Conservation (phyloP, 1,140 invertebrate species). For the Drosophila ambigua region DNA sequence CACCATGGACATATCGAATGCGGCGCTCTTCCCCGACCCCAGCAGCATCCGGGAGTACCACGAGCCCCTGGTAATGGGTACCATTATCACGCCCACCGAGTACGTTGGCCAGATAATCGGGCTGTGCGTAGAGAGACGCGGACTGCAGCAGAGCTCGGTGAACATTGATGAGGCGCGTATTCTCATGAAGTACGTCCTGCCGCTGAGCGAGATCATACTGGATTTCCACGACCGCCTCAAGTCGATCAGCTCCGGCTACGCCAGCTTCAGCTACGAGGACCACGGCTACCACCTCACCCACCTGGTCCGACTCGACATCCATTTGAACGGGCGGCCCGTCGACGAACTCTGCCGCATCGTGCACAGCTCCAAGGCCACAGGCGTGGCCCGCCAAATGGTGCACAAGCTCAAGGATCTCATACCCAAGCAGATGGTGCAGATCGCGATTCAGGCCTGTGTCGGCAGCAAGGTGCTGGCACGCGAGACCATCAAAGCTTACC, state of each 20-base stretch:
- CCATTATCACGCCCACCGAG: conserved; percentile 93
- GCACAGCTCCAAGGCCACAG: conserved; percentile 88
- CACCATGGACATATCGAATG: conserved; percentile 93
- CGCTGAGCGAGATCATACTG: conserved; percentile 96
- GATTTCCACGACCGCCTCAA: conserved; percentile 98
- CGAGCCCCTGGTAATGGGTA: conserved; percentile 95
- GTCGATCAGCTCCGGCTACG: conserved; percentile 95
- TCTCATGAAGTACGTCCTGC: conserved; percentile 92
- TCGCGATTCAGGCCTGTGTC: conserved; percentile 94
- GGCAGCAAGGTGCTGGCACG: conserved; percentile 93
- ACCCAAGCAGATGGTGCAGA: conserved; percentile 93
- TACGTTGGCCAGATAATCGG: conserved; percentile 89
- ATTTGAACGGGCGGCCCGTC: conserved; percentile 91
- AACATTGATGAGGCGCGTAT: conserved; percentile 93
- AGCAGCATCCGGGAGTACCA: conserved; percentile 89
- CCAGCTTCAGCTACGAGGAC: conserved; percentile 99
- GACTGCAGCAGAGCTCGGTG: conserved; percentile 88
- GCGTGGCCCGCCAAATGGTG: conserved; percentile 89
- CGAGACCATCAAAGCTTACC: conserved; percentile 93
- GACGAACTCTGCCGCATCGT: conserved; percentile 95
- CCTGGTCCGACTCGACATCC: conserved; percentile 88
- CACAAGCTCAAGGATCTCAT: conserved; percentile 93
- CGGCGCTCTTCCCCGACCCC: conserved; percentile 90
- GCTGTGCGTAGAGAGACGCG: conserved; percentile 91
- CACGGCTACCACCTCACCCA: conserved; percentile 89